Conservation (phyloP, 2,888 invertebrate species). For the Drosophila longiperda region DNA sequence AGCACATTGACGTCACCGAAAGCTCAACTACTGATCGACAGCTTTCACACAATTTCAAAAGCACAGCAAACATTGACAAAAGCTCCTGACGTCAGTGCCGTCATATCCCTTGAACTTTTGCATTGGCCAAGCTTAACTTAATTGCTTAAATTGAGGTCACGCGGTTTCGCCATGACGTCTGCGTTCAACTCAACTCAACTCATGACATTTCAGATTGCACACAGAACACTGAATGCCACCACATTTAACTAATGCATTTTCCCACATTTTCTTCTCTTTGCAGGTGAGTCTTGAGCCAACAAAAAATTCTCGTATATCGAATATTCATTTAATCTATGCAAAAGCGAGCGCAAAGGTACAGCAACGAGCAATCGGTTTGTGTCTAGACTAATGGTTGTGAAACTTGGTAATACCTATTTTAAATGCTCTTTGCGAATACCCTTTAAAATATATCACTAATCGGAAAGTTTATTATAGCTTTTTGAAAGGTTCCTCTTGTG, state of each 20-base stretch:
- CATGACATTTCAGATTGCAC: slow-evolving; percentile 3
- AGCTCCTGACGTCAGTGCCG: slow-evolving; percentile 35
- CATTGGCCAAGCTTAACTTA: slow-evolving; percentile 5
- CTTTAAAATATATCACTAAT: not conserved
- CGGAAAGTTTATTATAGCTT: not conserved
- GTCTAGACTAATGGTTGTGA: slow-evolving; percentile 31
- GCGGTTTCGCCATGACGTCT: slow-evolving; percentile 47
- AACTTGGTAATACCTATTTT: not conserved
- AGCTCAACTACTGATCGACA: slow-evolving; percentile 33
- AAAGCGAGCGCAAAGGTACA: slow-evolving; percentile 15
- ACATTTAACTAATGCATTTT: slow-evolving; percentile 34
- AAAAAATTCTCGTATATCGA: not conserved
- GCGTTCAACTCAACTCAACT: slow-evolving; percentile 23
- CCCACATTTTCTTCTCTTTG: slow-evolving; percentile 37
- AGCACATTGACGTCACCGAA: slow-evolving; percentile 36
- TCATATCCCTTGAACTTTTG: slow-evolving; percentile 57
- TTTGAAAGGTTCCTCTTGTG: not conserved
- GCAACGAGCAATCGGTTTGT: slow-evolving; percentile 43
- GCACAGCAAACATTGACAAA: not conserved
- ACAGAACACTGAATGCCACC: not conserved
- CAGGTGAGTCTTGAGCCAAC: slow-evolving; percentile 49
- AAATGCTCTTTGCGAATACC: not conserved
- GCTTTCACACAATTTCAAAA: slow-evolving; percentile 37
- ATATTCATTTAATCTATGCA: not conserved
- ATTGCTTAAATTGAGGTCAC: slow-evolving; percentile 40